Percentiles rank a stretch among this genome's conserved stretches.
phyloP scores from a whole-genome alignment of 1,140 invertebrate genomes.

The Maniola jurtina region DNA sequence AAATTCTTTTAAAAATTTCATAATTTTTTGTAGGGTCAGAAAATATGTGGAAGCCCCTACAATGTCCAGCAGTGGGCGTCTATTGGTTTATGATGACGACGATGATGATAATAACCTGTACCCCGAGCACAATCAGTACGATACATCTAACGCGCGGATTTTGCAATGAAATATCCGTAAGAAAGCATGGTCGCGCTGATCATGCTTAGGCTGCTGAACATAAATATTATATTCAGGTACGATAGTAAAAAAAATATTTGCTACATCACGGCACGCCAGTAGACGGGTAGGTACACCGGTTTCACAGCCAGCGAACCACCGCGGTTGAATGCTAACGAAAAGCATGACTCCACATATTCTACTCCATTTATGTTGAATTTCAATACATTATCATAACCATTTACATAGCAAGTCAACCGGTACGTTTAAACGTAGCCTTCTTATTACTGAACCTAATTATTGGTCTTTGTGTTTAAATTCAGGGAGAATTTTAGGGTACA shows the following conservation, averaged over 20 bases:
- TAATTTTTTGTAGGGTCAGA: no score
- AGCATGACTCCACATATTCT: slow-evolving; percentile 72
- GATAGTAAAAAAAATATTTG: slow-evolving; percentile 25
- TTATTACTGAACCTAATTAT: slow-evolving; percentile 75
- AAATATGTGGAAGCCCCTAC: no score
- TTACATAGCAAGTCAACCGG: slow-evolving; percentile 65
- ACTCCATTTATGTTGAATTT: slow-evolving; percentile 72
- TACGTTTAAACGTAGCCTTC: slow-evolving; percentile 50
- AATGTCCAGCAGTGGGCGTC: no score
- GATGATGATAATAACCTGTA: no score
- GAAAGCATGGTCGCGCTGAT: no score
- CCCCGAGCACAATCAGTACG: no score
- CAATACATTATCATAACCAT: slow-evolving; percentile 75
- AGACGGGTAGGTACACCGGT: slow-evolving; percentile 42
- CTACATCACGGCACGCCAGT: slow-evolving; percentile 52
- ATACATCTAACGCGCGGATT: no score
- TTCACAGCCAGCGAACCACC: slow-evolving; percentile 43
- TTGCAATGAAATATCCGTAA: no score
- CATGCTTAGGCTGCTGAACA: no score
- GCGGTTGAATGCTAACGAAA: slow-evolving; percentile 52
- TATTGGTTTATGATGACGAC: no score
- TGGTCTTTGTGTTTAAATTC: slow-evolving; percentile 72
- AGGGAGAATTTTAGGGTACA: slow-evolving; percentile 42
- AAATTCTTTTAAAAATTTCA: no score
- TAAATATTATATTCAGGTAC: no score